phyloP scores from a whole-genome alignment of 2,113 vertebrate genomes.

The Phaethon lepturus region DNA sequence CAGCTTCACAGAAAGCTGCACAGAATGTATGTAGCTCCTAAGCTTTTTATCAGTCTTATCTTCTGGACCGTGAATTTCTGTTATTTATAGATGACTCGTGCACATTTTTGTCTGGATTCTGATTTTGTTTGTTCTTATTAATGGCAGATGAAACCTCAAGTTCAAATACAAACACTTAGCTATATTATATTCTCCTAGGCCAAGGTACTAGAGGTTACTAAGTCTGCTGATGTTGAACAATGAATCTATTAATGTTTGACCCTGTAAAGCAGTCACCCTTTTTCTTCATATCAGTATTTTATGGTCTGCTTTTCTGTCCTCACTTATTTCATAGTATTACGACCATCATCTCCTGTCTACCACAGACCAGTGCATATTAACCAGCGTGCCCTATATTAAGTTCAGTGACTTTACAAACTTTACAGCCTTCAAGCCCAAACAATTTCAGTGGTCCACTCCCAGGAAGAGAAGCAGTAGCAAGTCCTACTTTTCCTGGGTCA shows the following conservation, averaged over 20 bases:
- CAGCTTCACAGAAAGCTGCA: background rate
- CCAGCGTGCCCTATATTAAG: background rate
- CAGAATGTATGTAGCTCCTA: background rate
- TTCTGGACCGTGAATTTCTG: background rate
- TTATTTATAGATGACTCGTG: background rate
- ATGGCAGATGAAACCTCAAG: background rate
- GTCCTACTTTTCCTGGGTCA: background rate
- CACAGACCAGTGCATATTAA: background rate
- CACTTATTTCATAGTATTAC: background rate
- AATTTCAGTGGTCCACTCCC: background rate
- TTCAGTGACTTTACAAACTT: background rate
- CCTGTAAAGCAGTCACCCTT: background rate
- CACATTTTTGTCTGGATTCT: background rate
- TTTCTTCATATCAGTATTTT: background rate
- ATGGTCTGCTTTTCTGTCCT: background rate
- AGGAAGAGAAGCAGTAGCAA: background rate
- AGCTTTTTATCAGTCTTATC: background rate
- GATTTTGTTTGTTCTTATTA: constrained; percentile 7
- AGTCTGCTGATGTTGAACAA: background rate
- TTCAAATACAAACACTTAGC: background rate
- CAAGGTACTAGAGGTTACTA: background rate
- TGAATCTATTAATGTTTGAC: background rate
- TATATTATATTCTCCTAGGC: background rate
- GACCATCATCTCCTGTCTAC: background rate
- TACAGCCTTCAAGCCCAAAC: background rate